These are phyloP conservation scores for Xenus cinereus DNA, from an alignment of 2,113 vertebrate species.

Conservation along the genomic window DNA sequence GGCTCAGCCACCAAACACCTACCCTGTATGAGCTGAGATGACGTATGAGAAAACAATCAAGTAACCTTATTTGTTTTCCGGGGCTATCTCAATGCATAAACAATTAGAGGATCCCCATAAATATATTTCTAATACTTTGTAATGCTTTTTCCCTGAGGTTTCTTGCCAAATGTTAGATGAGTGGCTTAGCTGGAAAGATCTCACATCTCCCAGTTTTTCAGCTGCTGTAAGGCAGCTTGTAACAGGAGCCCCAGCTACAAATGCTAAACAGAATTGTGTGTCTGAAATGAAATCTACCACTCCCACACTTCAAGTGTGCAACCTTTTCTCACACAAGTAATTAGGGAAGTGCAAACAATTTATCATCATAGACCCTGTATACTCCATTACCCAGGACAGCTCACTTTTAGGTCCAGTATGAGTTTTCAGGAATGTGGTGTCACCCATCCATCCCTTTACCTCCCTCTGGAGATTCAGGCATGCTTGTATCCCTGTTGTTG, in stretches of 20 bases:
- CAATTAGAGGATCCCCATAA: background rate
- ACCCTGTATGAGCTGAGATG: background rate
- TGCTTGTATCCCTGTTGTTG: background rate
- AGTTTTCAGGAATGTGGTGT: background rate
- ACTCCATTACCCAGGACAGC: background rate
- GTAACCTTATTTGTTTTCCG: background rate
- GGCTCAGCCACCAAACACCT: background rate
- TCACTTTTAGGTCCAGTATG: background rate
- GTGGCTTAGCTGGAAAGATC: background rate
- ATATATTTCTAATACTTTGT: background rate
- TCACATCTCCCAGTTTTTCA: background rate
- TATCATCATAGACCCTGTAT: background rate
- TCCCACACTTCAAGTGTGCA: background rate
- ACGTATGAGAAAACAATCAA: background rate
- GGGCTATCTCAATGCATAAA: background rate
- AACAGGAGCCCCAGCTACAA: background rate
- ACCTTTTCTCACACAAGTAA: background rate
- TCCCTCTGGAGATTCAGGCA: background rate
- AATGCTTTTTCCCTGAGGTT: background rate
- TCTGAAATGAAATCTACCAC: background rate
- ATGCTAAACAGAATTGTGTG: background rate
- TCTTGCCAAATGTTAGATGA: background rate
- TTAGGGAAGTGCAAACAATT: background rate
- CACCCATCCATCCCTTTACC: background rate
- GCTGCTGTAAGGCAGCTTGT: background rate